phyloP scores from a whole-genome alignment of 1,140 invertebrate species.

The Spodoptera frugiperda region DNA sequence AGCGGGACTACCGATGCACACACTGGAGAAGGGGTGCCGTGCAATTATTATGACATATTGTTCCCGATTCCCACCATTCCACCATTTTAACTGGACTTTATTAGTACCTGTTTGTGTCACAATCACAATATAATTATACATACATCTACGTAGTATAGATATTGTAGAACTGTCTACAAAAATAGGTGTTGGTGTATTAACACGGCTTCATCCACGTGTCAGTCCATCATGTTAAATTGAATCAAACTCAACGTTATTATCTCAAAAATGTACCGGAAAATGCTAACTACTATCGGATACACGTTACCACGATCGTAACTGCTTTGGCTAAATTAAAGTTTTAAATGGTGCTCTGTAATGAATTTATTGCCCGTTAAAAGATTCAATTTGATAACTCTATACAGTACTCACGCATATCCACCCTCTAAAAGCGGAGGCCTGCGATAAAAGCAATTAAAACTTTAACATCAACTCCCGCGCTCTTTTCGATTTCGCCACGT shows the following conservation, averaged over 20 bases:
- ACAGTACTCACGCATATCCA: slow-evolving; percentile 73
- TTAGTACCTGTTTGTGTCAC: slow-evolving; percentile 30
- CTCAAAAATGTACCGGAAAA: slow-evolving; percentile 14
- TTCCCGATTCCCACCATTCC: slow-evolving; percentile 64
- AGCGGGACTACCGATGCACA: slow-evolving; percentile 64
- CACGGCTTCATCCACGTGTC: background rate
- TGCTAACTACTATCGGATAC: slow-evolving; percentile 29
- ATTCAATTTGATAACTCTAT: slow-evolving; percentile 78
- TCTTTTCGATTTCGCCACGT: slow-evolving; percentile 70
- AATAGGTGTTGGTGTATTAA: background rate
- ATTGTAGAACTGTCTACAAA: background rate
- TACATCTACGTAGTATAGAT: background rate
- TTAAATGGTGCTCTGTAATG: slow-evolving; percentile 42
- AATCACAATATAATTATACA: background rate
- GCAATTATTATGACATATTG: slow-evolving; percentile 81
- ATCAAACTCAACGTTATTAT: slow-evolving; percentile 19
- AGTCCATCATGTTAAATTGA: slow-evolving; percentile 5
- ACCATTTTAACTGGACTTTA: slow-evolving; percentile 46
- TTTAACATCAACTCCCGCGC: slow-evolving; percentile 77
- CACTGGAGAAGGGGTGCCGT: slow-evolving; percentile 60
- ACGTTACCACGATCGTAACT: background rate
- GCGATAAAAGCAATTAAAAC: slow-evolving; percentile 84
- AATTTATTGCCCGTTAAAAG: slow-evolving; percentile 61
- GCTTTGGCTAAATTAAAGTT: slow-evolving; percentile 38
- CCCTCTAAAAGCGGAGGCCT: slow-evolving; percentile 76